Evolutionary conservation across 2,797 vertebrate species (phyloP), one percentile per base, ranked within the genome.

Genomic region (Nannoperca obscura): DNA sequence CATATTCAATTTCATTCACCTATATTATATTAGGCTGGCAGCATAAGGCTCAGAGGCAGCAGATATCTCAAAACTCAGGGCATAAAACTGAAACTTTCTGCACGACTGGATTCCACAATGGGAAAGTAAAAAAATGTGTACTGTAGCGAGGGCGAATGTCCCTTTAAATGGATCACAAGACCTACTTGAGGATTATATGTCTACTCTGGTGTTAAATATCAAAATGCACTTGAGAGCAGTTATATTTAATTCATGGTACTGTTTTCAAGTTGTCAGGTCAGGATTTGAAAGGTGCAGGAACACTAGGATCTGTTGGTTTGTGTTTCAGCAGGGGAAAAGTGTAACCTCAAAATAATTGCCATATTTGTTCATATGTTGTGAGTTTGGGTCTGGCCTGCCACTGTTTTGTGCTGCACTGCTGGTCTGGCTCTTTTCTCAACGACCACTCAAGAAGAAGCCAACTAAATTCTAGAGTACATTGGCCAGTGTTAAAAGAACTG

Each of bases 371-470:
- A 66, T 27, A 27, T 63, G 49, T 52, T 73, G 64, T 40, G 68
- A 61, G 72, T 60, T 64, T 14, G 8, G 53, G 27, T 50, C n/a
- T 40, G 67, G 54, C 46, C 52, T 54, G 66, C 59, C 10, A 27
- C 66, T 59, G 55, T 40, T 52, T 46, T 58, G 36, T 47, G 67
- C 49, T 46, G 13, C 38, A 42, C n/a, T 49, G 53, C 36, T 46
- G 30, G 50, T 55, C 27, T 50, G n/a, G 49, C n/a, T 78, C 46
- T 59, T 71, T 59, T 64, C 34, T 52, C 63, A 60, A 36, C 32
- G n/a, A 24, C 52, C 19, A 58, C 61, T 61, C 59, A 63, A 69
- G 46, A 78, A 49, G 44, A 71, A 38, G 61, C 71, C 61, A 68
- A 44, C 36, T 54, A 53, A 85, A 58, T 62, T 53, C 34, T 64